Evolutionary conservation across 2,113 vertebrate genomes (phyloP), one percentile per base, ranked within the genome.

Genomic region (Euleptes europaea): DNA sequence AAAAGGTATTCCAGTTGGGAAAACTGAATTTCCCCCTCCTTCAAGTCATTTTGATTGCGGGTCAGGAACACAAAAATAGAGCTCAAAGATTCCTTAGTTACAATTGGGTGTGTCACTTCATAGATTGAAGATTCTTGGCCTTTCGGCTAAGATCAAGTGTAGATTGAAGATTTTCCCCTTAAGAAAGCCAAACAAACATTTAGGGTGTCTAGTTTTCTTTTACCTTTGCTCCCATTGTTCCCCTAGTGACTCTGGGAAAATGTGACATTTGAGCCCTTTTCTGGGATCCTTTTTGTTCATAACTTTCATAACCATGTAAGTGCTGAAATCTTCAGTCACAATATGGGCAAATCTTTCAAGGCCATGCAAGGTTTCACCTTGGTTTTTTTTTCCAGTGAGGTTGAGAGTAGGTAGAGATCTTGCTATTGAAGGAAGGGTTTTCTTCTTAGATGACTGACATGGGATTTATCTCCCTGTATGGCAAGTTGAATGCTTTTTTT

Each of bases 381-480:
- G 4, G 44, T 4, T 44, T 57, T 23, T 7, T 57, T 1, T 10
- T 63, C 74, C 5, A 35, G 13, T 60, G 42, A 10, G 0, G 82
- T 88, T 84, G 47, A 63, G 42, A 78, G 82, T 21, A 42, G 74
- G 57, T 5, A 9, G 42, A 70, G 23, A 87, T 7, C 23, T 85
- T 69, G 57, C 66, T 72, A 1, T 49, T 35, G 75, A 51, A 78
- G 54, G 77, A 15, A 51, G 0, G 44, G 15, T 0, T 0, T 71
- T 86, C 49, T 75, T 40, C 9, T 84, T 2, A 33, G 33, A 42
- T 47, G 80, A 44, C 89, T 74, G 83, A 81, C 23, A 13, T 3
- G 42, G 83, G 83, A 65, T 86, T 88, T 51, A 87, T 86, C 89
- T 33, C 72, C 87, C 82, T 44, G 80, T 90, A n/a, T 76, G 14